Base-by-base conservation (phyloP, 92 coral and sea anemone genomes). In the Umimayanthus chanpuru region DNA sequence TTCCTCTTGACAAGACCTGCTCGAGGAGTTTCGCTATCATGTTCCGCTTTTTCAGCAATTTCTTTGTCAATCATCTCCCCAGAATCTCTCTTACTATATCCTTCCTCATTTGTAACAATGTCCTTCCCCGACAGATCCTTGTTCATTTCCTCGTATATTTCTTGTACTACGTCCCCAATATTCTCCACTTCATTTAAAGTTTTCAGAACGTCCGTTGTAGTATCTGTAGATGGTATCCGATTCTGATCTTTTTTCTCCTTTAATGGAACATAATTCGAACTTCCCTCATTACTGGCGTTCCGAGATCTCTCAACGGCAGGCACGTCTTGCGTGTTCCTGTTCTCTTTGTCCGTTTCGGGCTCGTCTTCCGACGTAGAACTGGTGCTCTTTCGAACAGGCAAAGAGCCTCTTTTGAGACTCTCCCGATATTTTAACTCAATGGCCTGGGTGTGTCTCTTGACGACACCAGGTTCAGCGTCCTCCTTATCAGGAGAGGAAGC, bases 391-490 rank as follows among this genome's bases (percentile, higher is more conserved):
- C 87, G 65, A 43, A 44, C 44, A 0, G 79, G 66, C 74, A 68
- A 38, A 11, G 84, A 88, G 49, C 40, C 81, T 50, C 80, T 81
- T 39, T 89, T 76, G 2, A 50, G 30, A 56, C 85, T 81, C 39
- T 61, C 81, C 28, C 49, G 38, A 36, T 83, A 85, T 29, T 85
- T 91, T 39, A 73, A 85, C 71, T 92, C 92, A 40, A 92, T 77
- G 32, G 89, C 91, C 56, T 89, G 90, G 49, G 94, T 89, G 80
- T 95, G 96, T 81, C 87, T 93, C 61, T 81, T 92, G 20, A 95
- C 98, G 4, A 95, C 90, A 6, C 96, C 98, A 38, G 91, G 88
- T 18, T 47, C 89, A 21, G 61, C 43, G 32, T 76, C 85, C 49
- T 65, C 75, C 66, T 80, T 85, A 21, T 73, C 49, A 32, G 73